A percentile compares a stretch with the other conserved stretches of the same genome.
Conservation (phyloP, 2,888 invertebrate species). For the Pammene fasciana region DNA sequence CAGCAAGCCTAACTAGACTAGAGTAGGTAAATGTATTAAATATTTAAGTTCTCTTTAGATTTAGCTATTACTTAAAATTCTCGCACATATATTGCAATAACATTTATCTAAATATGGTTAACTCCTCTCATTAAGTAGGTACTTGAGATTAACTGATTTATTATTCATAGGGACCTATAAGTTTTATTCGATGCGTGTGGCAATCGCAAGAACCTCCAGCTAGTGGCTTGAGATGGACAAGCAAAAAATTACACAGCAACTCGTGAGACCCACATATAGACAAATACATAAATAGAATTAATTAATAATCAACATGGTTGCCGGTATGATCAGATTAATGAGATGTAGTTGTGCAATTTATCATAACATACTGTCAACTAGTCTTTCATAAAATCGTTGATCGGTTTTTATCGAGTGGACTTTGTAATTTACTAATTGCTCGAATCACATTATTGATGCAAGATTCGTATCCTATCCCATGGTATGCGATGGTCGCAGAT, state of each 20-base stretch:
- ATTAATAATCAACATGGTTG: constrained; percentile 34
- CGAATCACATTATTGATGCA: constrained; percentile 56
- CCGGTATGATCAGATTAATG: constrained; percentile 35
- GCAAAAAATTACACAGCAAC: constrained; percentile 42
- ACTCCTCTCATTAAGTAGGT: constrained; percentile 22
- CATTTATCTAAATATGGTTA: constrained; percentile 13
- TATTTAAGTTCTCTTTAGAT: too few species aligned
- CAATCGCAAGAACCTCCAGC: constrained; percentile 22
- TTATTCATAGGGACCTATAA: constrained; percentile 41
- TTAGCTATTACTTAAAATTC: too few species aligned
- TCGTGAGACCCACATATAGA: constrained; percentile 34
- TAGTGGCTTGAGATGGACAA: constrained; percentile 27
- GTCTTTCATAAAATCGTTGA: constrained; percentile 48
- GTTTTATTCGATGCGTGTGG: constrained; percentile 45
- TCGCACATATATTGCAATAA: neutral
- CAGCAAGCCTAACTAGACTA: too few species aligned
- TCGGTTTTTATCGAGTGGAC: constrained; percentile 55
- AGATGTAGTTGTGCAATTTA: constrained; percentile 45
- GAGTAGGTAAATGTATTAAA: too few species aligned
- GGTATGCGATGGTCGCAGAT: constrained; percentile 53
- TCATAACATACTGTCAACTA: constrained; percentile 43
- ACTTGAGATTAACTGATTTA: constrained; percentile 14
- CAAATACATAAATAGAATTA: constrained; percentile 41
- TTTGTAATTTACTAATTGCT: constrained; percentile 64
- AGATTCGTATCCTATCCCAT: constrained; percentile 57